A percentile compares a stretch with the other conserved stretches of the same genome.
These are phyloP conservation scores for Agriopis marginaria DNA, from an alignment of 2,888 invertebrate genomes.

Conservation along the genomic window DNA sequence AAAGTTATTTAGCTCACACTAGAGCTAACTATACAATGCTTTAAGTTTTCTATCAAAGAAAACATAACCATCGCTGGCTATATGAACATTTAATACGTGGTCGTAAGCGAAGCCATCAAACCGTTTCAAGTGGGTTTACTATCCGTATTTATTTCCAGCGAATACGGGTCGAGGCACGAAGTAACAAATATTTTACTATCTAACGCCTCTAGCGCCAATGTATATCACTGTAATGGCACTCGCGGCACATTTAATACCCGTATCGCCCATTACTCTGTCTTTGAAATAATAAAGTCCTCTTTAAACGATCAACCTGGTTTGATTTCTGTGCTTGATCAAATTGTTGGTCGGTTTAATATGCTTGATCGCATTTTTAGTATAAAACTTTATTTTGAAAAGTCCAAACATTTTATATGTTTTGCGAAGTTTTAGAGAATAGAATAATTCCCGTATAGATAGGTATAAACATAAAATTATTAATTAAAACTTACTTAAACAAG, in stretches of 20 bases:
- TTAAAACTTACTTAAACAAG: too few species aligned
- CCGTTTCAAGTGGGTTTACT: slow-evolving; percentile 33
- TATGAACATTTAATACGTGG: background rate
- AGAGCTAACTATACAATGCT: too few species aligned
- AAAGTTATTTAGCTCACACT: too few species aligned
- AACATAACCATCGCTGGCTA: too few species aligned
- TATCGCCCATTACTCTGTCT: slow-evolving; percentile 36
- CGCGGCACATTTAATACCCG: slow-evolving; percentile 34
- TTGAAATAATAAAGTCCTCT: slow-evolving; percentile 24
- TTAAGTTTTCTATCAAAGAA: too few species aligned
- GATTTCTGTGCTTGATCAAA: background rate
- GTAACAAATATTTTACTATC: slow-evolving; percentile 31
- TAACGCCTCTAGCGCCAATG: slow-evolving; percentile 41
- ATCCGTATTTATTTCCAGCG: slow-evolving; percentile 28
- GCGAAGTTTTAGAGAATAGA: too few species aligned
- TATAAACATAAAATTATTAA: too few species aligned
- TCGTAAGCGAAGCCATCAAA: slow-evolving; percentile 23
- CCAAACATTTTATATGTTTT: too few species aligned
- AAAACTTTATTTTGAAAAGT: too few species aligned
- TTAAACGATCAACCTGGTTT: slow-evolving; percentile 12
- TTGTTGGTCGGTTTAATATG: background rate
- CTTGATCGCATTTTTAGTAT: background rate
- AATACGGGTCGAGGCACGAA: slow-evolving; percentile 41
- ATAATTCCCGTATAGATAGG: too few species aligned
- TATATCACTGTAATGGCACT: slow-evolving; percentile 41